A percentile compares a stretch with the other conserved stretches of the same genome.
Evolutionary conservation across 1,140 invertebrate genomes (phyloP).

Genomic region (Anastrepha ludens): DNA sequence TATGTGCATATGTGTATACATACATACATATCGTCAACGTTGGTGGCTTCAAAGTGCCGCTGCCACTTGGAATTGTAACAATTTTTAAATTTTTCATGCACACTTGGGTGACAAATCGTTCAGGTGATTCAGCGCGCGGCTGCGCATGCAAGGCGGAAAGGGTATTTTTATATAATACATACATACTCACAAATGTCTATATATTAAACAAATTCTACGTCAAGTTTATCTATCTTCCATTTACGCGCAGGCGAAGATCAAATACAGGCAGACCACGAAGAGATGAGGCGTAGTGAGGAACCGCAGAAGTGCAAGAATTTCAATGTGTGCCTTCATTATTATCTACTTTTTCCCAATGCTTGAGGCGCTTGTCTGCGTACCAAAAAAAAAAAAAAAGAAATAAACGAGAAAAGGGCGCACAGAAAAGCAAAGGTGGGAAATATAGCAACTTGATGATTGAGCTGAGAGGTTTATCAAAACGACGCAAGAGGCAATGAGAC

Average conservation of each 20-base stretch:
- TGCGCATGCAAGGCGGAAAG: background rate
- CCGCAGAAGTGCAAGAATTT: slow-evolving; percentile 14
- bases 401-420: background rate
- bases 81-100: slow-evolving; percentile 51
- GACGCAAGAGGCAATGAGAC: background rate
- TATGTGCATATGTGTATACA: background rate
- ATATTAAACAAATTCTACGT: background rate
- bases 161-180: background rate
- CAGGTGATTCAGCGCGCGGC: slow-evolving; percentile 29
- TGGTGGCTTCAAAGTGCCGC: slow-evolving; percentile 44
- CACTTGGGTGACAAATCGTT: slow-evolving; percentile 45
- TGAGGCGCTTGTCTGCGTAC: slow-evolving; percentile 22
- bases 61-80: slow-evolving; percentile 29
- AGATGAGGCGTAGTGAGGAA: background rate
- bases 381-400: background rate
- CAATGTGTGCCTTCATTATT: slow-evolving; percentile 19
- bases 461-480: background rate
- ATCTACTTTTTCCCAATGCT: slow-evolving; percentile 41
- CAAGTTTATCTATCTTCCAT: slow-evolving; percentile 27
- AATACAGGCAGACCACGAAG: background rate
- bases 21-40: slow-evolving; percentile 9
- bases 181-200: background rate
- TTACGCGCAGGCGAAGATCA: slow-evolving; percentile 38
- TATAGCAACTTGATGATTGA: background rate
- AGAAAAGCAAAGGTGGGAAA: background rate